A percentile compares a stretch with the other conserved stretches of the same genome.
These are phyloP conservation scores for Cheilosia variabilis DNA, from an alignment of 2,888 invertebrate species.

Conservation along the genomic window DNA sequence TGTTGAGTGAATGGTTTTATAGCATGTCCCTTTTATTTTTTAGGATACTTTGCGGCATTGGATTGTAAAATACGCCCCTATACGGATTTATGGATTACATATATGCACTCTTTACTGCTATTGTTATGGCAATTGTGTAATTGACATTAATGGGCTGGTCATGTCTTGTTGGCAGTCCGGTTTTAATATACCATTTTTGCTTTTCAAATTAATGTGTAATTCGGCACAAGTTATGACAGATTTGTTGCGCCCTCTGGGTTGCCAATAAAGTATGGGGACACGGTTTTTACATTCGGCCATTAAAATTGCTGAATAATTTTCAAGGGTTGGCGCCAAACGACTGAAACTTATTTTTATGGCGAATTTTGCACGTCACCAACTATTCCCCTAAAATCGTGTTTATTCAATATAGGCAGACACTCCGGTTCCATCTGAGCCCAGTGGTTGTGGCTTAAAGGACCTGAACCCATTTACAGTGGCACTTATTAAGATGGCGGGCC, in stretches of 20 bases:
- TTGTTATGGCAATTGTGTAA: slow-evolving; percentile 69
- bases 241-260: slow-evolving; percentile 32
- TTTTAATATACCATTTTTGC: background rate
- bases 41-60: slow-evolving; percentile 55
- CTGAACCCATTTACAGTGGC: too few relatives aligned
- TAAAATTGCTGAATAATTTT: too few relatives aligned
- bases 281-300: too few relatives aligned
- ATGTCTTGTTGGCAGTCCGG: slow-evolving; percentile 35
- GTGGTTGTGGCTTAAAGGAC: too few relatives aligned
- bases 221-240: slow-evolving; percentile 22
- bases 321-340: too few relatives aligned
- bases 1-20: slow-evolving; percentile 30
- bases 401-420: too few relatives aligned
- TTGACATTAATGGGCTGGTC: slow-evolving; percentile 47
- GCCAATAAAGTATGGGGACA: too few relatives aligned
- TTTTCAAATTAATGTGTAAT: background rate
- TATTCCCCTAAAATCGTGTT: too few relatives aligned
- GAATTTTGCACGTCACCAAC: too few relatives aligned
- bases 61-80: slow-evolving; percentile 66
- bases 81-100: slow-evolving; percentile 54
- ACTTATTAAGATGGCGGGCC: too few relatives aligned
- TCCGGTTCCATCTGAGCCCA: too few relatives aligned
- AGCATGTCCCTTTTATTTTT: slow-evolving; percentile 38
- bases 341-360: too few relatives aligned
- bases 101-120: slow-evolving; percentile 43